phyloP scores from a whole-genome alignment of 1,140 invertebrate species.

The Cydia amplana region DNA sequence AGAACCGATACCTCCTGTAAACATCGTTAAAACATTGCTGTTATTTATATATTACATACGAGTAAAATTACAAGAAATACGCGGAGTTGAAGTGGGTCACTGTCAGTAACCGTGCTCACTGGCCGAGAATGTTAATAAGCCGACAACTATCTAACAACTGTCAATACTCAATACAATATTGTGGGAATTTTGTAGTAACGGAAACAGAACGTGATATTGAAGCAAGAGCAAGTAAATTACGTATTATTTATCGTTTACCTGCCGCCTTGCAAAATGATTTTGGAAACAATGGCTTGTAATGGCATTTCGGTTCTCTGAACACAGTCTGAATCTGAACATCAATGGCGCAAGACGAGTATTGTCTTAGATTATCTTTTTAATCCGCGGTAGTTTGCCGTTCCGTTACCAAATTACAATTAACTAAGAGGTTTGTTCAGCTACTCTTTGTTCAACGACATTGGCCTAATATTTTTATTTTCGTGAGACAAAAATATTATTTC shows the following conservation, averaged over 20 bases:
- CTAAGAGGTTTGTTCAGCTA: conserved; percentile 23
- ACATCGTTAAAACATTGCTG: background rate
- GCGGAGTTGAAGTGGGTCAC: conserved; percentile 19
- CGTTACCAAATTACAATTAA: conserved; percentile 36
- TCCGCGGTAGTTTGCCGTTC: conserved; percentile 37
- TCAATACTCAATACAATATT: conserved; percentile 24
- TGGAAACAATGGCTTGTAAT: conserved; percentile 69
- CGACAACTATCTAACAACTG: conserved; percentile 24
- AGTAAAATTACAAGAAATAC: background rate
- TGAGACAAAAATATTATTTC: conserved; percentile 14
- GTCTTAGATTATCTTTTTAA: conserved; percentile 58
- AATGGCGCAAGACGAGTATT: conserved; percentile 63
- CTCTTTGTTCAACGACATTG: conserved; percentile 22
- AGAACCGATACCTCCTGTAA: background rate
- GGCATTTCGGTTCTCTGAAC: conserved; percentile 57
- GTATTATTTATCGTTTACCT: conserved; percentile 51
- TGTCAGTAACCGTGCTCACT: conserved; percentile 19
- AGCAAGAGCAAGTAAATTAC: conserved; percentile 42
- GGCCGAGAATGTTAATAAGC: conserved; percentile 27
- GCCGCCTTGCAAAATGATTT: conserved; percentile 56
- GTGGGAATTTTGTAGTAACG: conserved; percentile 11
- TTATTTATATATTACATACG: conserved; percentile 32
- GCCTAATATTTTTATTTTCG: conserved; percentile 23
- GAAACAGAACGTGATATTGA: conserved; percentile 32
- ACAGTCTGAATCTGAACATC: conserved; percentile 60